Conservation (phyloP, 2,797 vertebrate species). For the Eremophila alpestris region DNA sequence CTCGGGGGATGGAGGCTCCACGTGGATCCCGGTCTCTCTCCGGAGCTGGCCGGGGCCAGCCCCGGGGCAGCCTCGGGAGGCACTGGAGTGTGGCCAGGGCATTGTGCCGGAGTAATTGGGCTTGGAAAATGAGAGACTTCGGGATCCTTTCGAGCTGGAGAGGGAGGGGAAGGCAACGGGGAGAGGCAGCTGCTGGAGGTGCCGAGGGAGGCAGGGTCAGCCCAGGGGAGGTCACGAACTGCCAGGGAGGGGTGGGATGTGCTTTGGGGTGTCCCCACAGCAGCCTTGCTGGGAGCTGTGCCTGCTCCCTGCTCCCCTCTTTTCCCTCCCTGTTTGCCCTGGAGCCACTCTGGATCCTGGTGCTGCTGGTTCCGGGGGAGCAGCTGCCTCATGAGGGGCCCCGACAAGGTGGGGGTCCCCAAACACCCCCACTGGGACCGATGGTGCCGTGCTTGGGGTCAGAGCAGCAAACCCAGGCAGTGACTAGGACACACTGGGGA, state of each 20-base stretch:
- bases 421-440: accelerated
- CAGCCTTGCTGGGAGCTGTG: neutral
- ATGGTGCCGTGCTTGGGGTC: accelerated
- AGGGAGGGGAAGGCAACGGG: neutral
- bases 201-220: neutral
- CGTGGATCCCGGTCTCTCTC: neutral
- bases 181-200: neutral
- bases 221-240: neutral
- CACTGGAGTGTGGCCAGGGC: neutral
- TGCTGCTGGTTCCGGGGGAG: accelerated
- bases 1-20: accelerated
- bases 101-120: neutral
- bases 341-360: neutral
- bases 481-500: neutral
- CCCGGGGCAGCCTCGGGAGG: neutral
- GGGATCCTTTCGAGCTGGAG: neutral
- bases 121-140: neutral
- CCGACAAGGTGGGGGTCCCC: accelerated
- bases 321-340: neutral
- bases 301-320: neutral
- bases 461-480: neutral
- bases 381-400: neutral
- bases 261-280: neutral
- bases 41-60: neutral
- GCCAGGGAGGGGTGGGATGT: neutral